Base-by-base conservation (phyloP, 2,888 invertebrate species). In the Alviniconcha strummeri region DNA sequence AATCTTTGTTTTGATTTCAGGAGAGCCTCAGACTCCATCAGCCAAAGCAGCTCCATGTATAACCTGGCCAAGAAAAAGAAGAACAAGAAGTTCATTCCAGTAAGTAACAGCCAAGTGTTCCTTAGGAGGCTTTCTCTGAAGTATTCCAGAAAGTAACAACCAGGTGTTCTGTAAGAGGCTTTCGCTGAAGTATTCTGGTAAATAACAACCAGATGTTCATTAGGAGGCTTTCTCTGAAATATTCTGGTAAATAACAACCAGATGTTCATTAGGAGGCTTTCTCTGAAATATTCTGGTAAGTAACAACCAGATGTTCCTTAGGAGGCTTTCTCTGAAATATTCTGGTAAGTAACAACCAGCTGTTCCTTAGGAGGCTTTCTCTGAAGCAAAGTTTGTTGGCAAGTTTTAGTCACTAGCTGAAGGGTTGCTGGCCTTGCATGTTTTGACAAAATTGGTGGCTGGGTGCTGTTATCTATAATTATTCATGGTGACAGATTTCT, bases 51-150 rank as follows among this genome's bases (percentile, higher is more conserved):
- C 9, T 88, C 88, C 69, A 88, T 91, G 87, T 89, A 90, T 80
- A 90, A 88, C 78, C 85, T 90, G 55, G 90, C 89, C 36, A 89
- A 88, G 84, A 89, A 88, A 84, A 91, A 91, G 85, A 91, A 91
- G 87, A 91, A 90, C 85, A 90, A 90, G 82, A 91, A 90, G 84
- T 89, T 90, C 60, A 86, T 90, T 9, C 90, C 90, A 88, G 91
- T 91, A 17, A 78, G 64, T 78, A 60, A 60, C 13, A 13, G 9
- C 8, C 60, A 60, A n/a, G n/a, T n/a, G 60, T 60, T 60, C 8
- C 60, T 60, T 13, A 60, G 7, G 69, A 5, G 5, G 9, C 64
- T 64, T 9, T 64, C 15, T 64, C 15, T 36, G 36, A 36, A 9
- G 19, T 19, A 71, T 7, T 71, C 19, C 71, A n/a, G 15, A 8